These are phyloP conservation scores for Gasteruption jaculator DNA, from an alignment of 2,888 invertebrate genomes.

Conservation along the genomic window DNA sequence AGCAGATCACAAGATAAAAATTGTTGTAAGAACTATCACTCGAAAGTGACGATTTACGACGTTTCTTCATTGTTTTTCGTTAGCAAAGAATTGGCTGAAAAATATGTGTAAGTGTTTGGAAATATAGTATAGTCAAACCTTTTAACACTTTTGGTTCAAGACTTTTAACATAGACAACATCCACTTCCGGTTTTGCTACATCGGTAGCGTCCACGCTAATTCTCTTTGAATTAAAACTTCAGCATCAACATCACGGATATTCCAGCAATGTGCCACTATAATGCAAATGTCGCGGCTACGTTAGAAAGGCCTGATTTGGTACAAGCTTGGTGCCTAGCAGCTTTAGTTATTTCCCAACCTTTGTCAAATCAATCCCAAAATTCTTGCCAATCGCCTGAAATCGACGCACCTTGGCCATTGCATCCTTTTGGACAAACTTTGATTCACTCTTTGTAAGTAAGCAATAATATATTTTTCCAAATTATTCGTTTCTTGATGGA, in stretches of 20 bases:
- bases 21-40: slow-evolving; percentile 47
- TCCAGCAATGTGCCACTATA: slow-evolving; percentile 71
- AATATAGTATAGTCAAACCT: too few species aligned
- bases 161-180: too few species aligned
- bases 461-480: not conserved
- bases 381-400: slow-evolving; percentile 37
- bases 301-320: slow-evolving; percentile 74
- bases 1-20: slow-evolving; percentile 36
- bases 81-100: slow-evolving; percentile 74
- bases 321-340: slow-evolving; percentile 84
- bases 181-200: too few species aligned
- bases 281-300: slow-evolving; percentile 72
- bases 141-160: too few species aligned
- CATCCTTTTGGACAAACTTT: slow-evolving; percentile 85
- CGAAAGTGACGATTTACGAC: slow-evolving; percentile 71
- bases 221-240: slow-evolving; percentile 15
- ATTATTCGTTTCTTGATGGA: too few species aligned
- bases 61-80: slow-evolving; percentile 73
- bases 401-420: slow-evolving; percentile 69
- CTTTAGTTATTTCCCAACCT: slow-evolving; percentile 57
- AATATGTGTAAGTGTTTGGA: slow-evolving; percentile 67
- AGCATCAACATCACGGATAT: slow-evolving; percentile 45
- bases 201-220: not conserved
- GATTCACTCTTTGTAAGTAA: slow-evolving; percentile 77
- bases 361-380: slow-evolving; percentile 34